Evolutionary conservation across 2,888 invertebrate species (phyloP).

Genomic region (Phrixothrix hirtus): DNA sequence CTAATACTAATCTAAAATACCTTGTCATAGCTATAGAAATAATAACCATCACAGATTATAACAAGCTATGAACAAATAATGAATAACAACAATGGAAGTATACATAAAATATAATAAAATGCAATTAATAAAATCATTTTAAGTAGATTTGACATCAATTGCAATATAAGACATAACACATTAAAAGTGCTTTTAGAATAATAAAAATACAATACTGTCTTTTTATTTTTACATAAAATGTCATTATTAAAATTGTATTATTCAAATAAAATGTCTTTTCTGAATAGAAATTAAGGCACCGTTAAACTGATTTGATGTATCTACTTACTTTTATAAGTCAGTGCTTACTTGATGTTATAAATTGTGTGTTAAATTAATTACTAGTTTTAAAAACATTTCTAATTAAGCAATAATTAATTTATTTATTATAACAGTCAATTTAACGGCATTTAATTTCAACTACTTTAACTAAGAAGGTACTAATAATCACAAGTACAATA

Average conservation of each 20-base stretch:
- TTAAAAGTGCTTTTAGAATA: slow-evolving; percentile 1
- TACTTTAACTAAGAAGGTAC: not conserved
- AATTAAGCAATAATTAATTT: not conserved
- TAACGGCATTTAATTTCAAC: slow-evolving; percentile 11
- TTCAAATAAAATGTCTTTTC: slow-evolving; percentile 25
- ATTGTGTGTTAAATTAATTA: not conserved
- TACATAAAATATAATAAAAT: slow-evolving; percentile 18
- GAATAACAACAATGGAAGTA: slow-evolving; percentile 34
- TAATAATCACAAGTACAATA: too few species aligned
- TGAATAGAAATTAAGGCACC: slow-evolving; percentile 18
- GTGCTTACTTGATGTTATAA: not conserved
- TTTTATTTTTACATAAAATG: slow-evolving; percentile 29
- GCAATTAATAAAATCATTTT: slow-evolving; percentile 1
- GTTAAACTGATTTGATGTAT: slow-evolving; percentile 19
- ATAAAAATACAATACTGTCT: slow-evolving; percentile 45
- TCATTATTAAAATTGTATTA: slow-evolving; percentile 16
- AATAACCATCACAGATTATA: slow-evolving; percentile 50
- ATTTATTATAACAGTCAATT: too few species aligned
- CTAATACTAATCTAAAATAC: slow-evolving; percentile 40
- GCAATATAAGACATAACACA: not conserved
- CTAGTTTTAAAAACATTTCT: not conserved
- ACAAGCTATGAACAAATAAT: slow-evolving; percentile 46
- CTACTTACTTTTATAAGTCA: too few species aligned
- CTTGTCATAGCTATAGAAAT: slow-evolving; percentile 47
- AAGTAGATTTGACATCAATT: not conserved